phyloP scores from a whole-genome alignment of 2,888 invertebrate genomes.

The Glyphotaelius pellucidus region DNA sequence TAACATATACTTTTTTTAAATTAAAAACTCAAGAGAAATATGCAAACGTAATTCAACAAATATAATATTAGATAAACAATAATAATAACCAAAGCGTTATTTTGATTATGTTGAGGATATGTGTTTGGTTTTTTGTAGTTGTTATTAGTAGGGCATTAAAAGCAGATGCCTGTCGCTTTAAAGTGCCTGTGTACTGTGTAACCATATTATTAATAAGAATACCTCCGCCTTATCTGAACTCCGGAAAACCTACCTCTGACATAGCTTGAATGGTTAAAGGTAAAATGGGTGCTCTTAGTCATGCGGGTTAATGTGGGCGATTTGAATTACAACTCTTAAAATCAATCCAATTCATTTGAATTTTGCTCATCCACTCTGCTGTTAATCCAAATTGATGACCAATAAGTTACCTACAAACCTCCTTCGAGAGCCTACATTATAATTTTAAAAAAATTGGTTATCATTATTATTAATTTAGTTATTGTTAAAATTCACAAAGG shows the following conservation, averaged over 20 bases:
- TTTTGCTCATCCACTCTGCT: neutral
- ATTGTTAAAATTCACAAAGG: too few relatives aligned
- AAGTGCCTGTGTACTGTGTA: too few relatives aligned
- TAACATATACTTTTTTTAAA: too few relatives aligned
- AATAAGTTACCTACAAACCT: neutral
- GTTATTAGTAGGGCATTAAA: too few relatives aligned
- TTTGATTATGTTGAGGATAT: too few relatives aligned
- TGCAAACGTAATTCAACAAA: too few relatives aligned
- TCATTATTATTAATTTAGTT: too few relatives aligned
- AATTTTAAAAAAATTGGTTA: neutral
- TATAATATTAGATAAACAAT: too few relatives aligned
- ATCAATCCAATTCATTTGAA: neutral
- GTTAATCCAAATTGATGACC: neutral
- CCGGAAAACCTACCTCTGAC: neutral
- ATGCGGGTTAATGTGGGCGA: slow-evolving; percentile 39
- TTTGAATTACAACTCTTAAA: slow-evolving; percentile 36
- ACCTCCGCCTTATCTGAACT: neutral
- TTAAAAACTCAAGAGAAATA: too few relatives aligned
- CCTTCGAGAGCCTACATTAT: neutral
- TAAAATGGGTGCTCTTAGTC: slow-evolving; percentile 7
- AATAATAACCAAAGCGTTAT: too few relatives aligned
- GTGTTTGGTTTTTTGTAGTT: too few relatives aligned
- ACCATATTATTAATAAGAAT: neutral
- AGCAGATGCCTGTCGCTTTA: too few relatives aligned
- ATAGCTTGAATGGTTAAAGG: neutral